Evolutionary conservation across 2,113 vertebrate species (phyloP).

Genomic region (Salvelinus sp.): DNA sequence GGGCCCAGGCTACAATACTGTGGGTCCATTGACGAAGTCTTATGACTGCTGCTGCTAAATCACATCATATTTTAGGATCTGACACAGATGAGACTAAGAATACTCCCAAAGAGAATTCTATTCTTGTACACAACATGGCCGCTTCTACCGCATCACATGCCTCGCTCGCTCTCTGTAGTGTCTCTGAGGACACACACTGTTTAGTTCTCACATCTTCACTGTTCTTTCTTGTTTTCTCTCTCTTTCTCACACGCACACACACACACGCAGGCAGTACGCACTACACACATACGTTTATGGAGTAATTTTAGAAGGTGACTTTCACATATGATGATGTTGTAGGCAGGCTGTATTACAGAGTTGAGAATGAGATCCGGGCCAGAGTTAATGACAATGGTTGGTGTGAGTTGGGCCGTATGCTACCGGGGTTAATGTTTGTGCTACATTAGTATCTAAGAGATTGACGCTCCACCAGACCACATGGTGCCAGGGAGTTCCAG

Average conservation of each 20-base stretch:
- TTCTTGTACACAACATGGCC: constrained; percentile 12
- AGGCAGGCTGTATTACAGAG: too few relatives aligned
- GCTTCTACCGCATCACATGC: neutral
- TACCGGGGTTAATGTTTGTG: neutral
- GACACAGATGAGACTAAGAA: neutral
- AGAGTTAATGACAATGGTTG: too few relatives aligned
- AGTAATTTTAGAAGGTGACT: too few relatives aligned
- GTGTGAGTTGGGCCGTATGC: too few relatives aligned
- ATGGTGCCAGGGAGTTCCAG: too few relatives aligned
- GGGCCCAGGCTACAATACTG: too few relatives aligned
- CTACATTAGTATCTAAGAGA: neutral
- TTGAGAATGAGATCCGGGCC: too few relatives aligned
- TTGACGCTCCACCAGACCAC: too few relatives aligned
- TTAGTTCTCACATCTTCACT: neutral
- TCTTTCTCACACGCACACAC: too few relatives aligned
- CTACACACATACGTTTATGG: too few relatives aligned
- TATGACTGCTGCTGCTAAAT: neutral
- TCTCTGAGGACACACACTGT: neutral
- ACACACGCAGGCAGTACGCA: too few relatives aligned
- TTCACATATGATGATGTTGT: too few relatives aligned
- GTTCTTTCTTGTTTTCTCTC: neutral
- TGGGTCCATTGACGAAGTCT: neutral
- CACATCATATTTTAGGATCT: neutral
- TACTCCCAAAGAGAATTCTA: constrained; percentile 1
- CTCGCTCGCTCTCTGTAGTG: neutral